Base-by-base conservation (phyloP, 2,888 invertebrate species). In the Caenorhabditis sp. region DNA sequence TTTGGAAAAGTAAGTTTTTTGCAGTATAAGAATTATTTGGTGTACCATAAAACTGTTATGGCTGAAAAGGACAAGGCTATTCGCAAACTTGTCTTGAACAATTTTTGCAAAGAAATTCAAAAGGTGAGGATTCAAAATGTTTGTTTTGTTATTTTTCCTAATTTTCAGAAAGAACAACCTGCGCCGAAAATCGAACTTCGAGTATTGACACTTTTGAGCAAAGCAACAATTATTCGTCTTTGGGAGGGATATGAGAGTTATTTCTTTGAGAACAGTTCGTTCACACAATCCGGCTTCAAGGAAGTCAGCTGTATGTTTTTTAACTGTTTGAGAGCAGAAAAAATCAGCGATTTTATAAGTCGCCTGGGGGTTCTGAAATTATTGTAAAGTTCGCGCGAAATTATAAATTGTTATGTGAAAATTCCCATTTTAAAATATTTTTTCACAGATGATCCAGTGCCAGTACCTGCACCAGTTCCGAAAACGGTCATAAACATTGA, bases 221-320 rank as follows among this genome's bases (percentile, higher is more conserved):
- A 65, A 23, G 60, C 31, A 17, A 65, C 70, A 1, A 71, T 75
- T 25, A 63, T 50, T 38, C 56, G 75, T 1, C 65, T 72, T 10
- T 77, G 77, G 77, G 71, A 71, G 0, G 65, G 68, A 36, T 72
- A 68, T 56, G 62, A 68, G 23, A 62, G 43, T 3, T 25, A 68
- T 49, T 72, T 72, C 59, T 36, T 53, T 26, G 10, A 23, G 21
- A 12, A 25, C 3, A n/a, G 0, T 4, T 1, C 43, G 17, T 65
- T 58, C 57, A 53, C 57, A n/a, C 57, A 26, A 20, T 27, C 53
- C 14, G 65, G 62, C 3, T 70, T 70, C 36, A 62, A 63, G 20
- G 27, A 65, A 21, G 50, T 70, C 31, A 31, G 31, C 31, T 31
- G 31, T 31, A 7, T 31, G 31, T 31, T 31, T 31, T 31, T 31